These are phyloP conservation scores for Delichon dasypus DNA, from an alignment of 2,797 vertebrate genomes.

Conservation along the genomic window DNA sequence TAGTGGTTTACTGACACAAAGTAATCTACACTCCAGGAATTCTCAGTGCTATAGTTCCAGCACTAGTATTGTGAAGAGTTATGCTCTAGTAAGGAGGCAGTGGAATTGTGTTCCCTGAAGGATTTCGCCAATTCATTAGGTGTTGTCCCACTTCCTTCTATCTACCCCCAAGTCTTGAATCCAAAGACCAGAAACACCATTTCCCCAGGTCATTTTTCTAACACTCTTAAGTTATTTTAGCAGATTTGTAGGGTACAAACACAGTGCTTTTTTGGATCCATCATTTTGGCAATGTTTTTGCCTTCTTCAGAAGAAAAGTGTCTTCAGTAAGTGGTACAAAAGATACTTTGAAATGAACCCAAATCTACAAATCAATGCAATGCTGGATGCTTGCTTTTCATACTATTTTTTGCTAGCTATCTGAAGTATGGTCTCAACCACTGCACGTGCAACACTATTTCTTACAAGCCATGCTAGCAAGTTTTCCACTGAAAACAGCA, in stretches of 20 bases:
- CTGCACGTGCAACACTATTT: background rate
- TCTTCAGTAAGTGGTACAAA: constrained; percentile 9
- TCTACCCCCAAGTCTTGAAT: background rate
- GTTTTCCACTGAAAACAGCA: background rate
- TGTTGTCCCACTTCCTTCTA: background rate
- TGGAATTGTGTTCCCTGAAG: constrained; percentile 29
- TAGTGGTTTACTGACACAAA: constrained; percentile 24
- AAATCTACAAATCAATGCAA: constrained; percentile 7
- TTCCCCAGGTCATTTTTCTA: background rate
- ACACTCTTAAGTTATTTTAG: background rate
- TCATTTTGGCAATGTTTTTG: constrained; percentile 20
- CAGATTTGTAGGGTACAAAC: background rate
- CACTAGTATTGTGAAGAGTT: background rate
- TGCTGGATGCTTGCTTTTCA: background rate
- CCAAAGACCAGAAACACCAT: background rate
- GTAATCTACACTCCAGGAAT: background rate
- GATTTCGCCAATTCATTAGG: background rate
- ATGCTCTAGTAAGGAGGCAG: constrained; percentile 7
- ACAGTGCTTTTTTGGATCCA: constrained; percentile 18
- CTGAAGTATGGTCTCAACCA: background rate
- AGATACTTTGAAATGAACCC: background rate
- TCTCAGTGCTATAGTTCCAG: background rate
- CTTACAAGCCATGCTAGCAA: background rate
- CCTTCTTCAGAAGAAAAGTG: background rate
- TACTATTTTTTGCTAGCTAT: background rate